Conservation (phyloP, 2,113 vertebrate genomes). For the Tautogolabrus adspersus region DNA sequence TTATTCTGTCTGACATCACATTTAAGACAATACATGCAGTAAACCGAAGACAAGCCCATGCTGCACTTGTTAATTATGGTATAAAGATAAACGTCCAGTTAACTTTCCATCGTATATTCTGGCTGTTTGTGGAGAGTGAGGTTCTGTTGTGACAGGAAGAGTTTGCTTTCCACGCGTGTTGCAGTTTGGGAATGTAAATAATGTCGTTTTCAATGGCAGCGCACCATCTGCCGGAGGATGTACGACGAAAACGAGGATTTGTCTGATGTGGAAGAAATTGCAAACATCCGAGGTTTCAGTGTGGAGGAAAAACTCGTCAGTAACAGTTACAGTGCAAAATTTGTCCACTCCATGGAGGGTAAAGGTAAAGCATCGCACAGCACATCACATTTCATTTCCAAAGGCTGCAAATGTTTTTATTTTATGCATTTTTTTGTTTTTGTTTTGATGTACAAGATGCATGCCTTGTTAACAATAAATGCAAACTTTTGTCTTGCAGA, state of each 20-base stretch:
- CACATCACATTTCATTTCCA: not conserved
- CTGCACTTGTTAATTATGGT: constrained; percentile 27
- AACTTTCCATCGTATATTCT: not conserved
- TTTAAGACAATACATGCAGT: not conserved
- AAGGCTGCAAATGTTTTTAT: not conserved
- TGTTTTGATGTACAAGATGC: not conserved
- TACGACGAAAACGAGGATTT: constrained; percentile 96
- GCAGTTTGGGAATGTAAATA: constrained; percentile 31
- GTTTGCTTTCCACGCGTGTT: constrained; percentile 9
- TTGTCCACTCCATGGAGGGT: constrained; percentile 92
- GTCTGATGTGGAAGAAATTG: constrained; percentile 96
- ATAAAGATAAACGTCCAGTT: not conserved
- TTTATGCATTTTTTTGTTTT: not conserved
- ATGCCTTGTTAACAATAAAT: not conserved
- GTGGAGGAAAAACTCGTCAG: constrained; percentile 94
- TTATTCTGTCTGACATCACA: constrained; percentile 4
- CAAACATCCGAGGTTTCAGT: constrained; percentile 92
- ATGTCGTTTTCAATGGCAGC: constrained; percentile 77
- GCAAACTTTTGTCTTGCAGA: constrained; percentile 82
- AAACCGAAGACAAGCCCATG: not conserved
- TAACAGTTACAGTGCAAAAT: constrained; percentile 87
- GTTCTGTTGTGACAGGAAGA: not conserved
- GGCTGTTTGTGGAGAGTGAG: not conserved
- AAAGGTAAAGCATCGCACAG: constrained; percentile 88
- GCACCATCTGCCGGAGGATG: constrained; percentile 90